phyloP scores from a whole-genome alignment of 2,113 vertebrate species.

The Corydoras maculifer region DNA sequence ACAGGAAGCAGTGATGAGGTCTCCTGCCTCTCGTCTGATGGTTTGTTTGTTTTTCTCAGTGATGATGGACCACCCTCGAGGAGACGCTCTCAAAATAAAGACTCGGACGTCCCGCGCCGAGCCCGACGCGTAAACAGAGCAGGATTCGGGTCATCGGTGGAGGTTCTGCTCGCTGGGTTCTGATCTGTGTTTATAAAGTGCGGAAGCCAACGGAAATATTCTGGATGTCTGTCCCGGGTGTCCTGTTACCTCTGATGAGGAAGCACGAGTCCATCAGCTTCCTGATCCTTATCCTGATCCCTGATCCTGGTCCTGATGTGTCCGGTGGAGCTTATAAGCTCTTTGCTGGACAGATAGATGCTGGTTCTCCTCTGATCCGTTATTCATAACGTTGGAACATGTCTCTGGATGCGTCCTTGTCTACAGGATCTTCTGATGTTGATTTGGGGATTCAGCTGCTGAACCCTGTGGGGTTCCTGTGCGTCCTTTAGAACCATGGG shows the following conservation, averaged over 20 bases:
- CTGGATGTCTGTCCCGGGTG: background rate
- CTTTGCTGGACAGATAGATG: too few relatives aligned
- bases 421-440: too few relatives aligned
- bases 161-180: background rate
- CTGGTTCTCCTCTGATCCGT: too few relatives aligned
- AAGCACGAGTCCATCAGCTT: conserved; percentile 9
- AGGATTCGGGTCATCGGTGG: background rate
- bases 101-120: conserved; percentile 7
- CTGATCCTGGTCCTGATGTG: background rate
- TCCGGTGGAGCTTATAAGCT: too few relatives aligned
- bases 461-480: too few relatives aligned
- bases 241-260: conserved; percentile 12
- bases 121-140: conserved; percentile 2
- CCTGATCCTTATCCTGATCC: conserved; percentile 1
- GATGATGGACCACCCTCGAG: conserved; percentile 41
- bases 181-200: conserved; percentile 15
- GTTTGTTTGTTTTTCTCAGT: conserved; percentile 40
- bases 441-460: too few relatives aligned
- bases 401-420: too few relatives aligned
- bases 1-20: conserved; percentile 38
- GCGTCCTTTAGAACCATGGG: too few relatives aligned
- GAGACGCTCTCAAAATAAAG: conserved; percentile 28
- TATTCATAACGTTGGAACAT: too few relatives aligned
- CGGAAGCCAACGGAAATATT: conserved; percentile 10
- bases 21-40: conserved; percentile 23